Percentiles rank a stretch among this genome's conserved stretches.
phyloP scores from a whole-genome alignment of 2,797 vertebrate species.

The Gallinago stenura region DNA sequence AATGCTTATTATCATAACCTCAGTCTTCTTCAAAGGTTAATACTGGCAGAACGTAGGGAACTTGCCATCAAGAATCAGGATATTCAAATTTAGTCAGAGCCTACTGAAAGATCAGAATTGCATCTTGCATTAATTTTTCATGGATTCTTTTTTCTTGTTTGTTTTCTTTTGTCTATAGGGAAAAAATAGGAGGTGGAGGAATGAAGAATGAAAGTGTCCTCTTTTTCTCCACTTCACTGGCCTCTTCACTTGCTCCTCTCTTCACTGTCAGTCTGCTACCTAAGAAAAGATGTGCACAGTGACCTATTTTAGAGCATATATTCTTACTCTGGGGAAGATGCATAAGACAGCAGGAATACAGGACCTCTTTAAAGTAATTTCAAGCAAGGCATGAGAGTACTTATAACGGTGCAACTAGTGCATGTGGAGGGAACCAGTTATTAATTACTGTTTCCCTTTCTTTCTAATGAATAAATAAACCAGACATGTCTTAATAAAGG shows the following conservation, averaged over 20 bases:
- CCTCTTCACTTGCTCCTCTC: neutral
- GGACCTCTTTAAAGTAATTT: neutral
- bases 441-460: neutral
- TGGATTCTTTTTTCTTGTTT: neutral
- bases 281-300: neutral
- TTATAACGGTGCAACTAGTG: neutral
- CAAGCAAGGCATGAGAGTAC: neutral
- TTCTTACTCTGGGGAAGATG: neutral
- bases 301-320: neutral
- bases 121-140: neutral
- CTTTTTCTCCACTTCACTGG: neutral
- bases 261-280: neutral
- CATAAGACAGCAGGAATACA: neutral
- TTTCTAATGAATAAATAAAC: neutral
- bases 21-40: neutral
- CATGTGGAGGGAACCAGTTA: neutral
- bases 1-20: slow-evolving; percentile 8
- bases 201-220: neutral
- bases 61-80: neutral
- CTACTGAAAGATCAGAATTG: neutral
- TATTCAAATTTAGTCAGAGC: neutral
- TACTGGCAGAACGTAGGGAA: neutral
- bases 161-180: neutral
- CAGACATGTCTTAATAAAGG: neutral
- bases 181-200: neutral